Evolutionary conservation across 2,113 vertebrate species (phyloP).

Genomic region (Hemicordylus capensis): DNA sequence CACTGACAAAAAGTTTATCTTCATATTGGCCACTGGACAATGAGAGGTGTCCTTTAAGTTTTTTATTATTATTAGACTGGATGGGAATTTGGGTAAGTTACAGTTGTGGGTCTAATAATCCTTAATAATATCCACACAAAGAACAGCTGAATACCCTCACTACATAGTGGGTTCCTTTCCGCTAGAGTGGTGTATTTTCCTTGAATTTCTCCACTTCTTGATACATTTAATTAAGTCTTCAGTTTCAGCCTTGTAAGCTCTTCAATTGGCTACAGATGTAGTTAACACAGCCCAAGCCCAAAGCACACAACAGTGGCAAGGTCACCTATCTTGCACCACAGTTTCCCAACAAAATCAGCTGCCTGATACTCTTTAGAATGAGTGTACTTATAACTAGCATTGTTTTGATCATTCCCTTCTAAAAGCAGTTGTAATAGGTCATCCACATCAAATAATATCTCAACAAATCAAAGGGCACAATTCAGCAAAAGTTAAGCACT

Average conservation of each 20-base stretch:
- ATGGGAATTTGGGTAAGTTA: background rate
- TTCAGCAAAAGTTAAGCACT: background rate
- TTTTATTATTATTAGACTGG: background rate
- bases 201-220: constrained; percentile 45
- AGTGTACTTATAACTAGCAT: background rate
- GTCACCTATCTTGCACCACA: constrained; percentile 46
- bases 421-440: background rate
- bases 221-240: constrained; percentile 58
- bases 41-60: background rate
- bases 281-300: constrained; percentile 41
- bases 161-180: background rate
- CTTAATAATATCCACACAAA: background rate
- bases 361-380: constrained; percentile 35
- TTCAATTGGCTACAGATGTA: constrained; percentile 62
- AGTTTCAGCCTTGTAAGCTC: constrained; percentile 31
- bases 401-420: constrained; percentile 33
- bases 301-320: constrained; percentile 34
- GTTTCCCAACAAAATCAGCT: constrained; percentile 49
- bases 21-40: no score
- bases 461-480: background rate
- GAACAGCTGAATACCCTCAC: background rate
- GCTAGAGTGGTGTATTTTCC: constrained; percentile 21
- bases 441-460: background rate
- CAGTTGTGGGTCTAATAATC: no score
- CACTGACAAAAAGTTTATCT: no score